Evolutionary conservation across 2,113 vertebrate species (phyloP), one percentile per base, ranked within the genome.

Genomic region (Corapipo altera): DNA sequence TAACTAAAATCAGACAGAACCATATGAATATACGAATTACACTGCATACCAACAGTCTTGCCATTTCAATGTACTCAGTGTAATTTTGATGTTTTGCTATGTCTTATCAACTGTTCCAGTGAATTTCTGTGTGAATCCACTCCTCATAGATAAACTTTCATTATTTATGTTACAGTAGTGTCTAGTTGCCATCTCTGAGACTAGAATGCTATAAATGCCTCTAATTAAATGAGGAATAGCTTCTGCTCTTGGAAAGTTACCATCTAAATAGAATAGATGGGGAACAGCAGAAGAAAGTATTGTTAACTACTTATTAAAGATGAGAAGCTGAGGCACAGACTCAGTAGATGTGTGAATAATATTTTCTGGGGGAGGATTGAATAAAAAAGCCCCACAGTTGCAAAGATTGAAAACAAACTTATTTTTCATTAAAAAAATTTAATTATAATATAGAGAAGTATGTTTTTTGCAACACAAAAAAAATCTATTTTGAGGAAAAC

Each of bases 311-410:
- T 33, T 85, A 80, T 62, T 83, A 88, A 79, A 91, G 49, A 70
- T 41, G 39, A 83, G 55, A 62, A 88, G 59, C 17, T 88, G 67
- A 85, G 37, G 32, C 12, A 66, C 28, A 48, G 52, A 64, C 24
- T 73, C 17, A 49, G n/a, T 10, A 71, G 15, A 41, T 74, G 8
- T 0, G 2, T 75, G 52, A 89, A 80, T 44, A 76, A 24, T 71
- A 44, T 70, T 52, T 83, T 77, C 27, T 57, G 13, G 5, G 12
- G 4, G 33, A 92, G 3, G 7, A 82, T 18, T 65, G 79, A 88
- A 83, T 27, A 7, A 22, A 55, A 74, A 80, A 17, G 0, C 0
- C 0, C 1, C 32, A 26, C 12, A 55, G 21, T 35, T 73, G 4
- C 15, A 37, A 5, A 27, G 28, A 21, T 26, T 21, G 11, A 57